phyloP scores from a whole-genome alignment of 2,888 invertebrate species.

The Synanthedon andrenaeformis region DNA sequence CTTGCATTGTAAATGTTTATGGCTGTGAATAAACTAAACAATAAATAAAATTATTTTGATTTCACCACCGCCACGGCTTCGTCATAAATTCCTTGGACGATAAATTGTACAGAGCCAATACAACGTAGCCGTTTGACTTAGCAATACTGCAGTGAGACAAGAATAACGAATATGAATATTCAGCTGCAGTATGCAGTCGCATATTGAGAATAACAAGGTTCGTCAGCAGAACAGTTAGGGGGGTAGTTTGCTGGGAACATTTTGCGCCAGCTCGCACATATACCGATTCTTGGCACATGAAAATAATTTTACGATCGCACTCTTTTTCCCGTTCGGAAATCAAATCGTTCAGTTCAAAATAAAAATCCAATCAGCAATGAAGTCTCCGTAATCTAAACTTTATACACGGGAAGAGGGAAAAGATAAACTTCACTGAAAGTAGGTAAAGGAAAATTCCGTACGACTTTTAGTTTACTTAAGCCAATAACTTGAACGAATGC shows the following conservation, averaged over 20 bases:
- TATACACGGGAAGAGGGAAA: neutral
- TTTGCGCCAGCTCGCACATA: conserved; percentile 35
- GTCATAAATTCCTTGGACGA: neutral
- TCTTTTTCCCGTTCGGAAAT: conserved; percentile 9
- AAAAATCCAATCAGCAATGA: neutral
- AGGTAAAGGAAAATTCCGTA: neutral
- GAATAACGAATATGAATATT: conserved; percentile 51
- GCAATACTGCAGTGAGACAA: conserved; percentile 21
- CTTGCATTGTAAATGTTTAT: too few relatives aligned
- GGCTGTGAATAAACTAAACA: too few relatives aligned
- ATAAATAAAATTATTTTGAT: too few relatives aligned
- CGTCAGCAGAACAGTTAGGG: conserved; percentile 50
- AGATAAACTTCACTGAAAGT: neutral
- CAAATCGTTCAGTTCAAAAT: conserved; percentile 5
- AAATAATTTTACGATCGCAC: conserved; percentile 11
- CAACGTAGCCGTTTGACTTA: conserved; percentile 15
- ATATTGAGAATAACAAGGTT: conserved; percentile 59
- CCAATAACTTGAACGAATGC: neutral
- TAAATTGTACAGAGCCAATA: conserved; percentile 13
- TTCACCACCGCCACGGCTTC: too few relatives aligned
- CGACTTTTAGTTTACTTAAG: neutral
- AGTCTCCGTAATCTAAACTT: neutral
- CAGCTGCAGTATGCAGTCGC: conserved; percentile 41
- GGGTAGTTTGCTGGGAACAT: conserved; percentile 17
- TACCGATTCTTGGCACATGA: conserved; percentile 29